A percentile compares a stretch with the other conserved stretches of the same genome.
Evolutionary conservation across 2,888 invertebrate genomes (phyloP).

Genomic region (Habroteleia sp.): DNA sequence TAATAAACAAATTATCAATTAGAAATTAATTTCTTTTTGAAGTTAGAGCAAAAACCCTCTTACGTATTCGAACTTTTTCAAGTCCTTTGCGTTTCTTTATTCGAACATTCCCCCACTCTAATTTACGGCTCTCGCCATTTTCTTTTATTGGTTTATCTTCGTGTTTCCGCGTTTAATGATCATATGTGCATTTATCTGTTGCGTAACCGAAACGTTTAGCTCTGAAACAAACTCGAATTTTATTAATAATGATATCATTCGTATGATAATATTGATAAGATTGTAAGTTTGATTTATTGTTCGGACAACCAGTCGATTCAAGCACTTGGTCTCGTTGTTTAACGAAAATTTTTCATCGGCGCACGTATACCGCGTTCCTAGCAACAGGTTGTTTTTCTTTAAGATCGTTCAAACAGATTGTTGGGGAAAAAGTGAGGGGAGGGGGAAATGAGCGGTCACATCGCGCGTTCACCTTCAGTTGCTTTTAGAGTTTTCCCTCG

Average conservation of each 20-base stretch:
- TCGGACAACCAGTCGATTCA: too few relatives aligned
- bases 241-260: constrained; percentile 25
- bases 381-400: constrained; percentile 53
- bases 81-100: too few relatives aligned
- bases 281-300: constrained; percentile 9
- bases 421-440: constrained; percentile 16
- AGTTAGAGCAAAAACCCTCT: too few relatives aligned
- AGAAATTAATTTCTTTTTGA: too few relatives aligned
- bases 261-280: constrained; percentile 24
- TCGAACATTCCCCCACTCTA: too few relatives aligned
- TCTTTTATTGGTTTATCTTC: constrained; percentile 14
- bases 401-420: constrained; percentile 17
- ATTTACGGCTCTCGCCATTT: constrained; percentile 3
- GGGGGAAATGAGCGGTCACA: constrained; percentile 49
- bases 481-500: constrained; percentile 61
- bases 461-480: constrained; percentile 57
- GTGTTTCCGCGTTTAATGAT: constrained; percentile 22
- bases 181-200: constrained; percentile 33
- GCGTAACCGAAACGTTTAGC: constrained; percentile 21
- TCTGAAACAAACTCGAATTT: constrained; percentile 21
- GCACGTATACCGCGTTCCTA: constrained; percentile 8
- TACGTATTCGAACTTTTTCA: too few relatives aligned
- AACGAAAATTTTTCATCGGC: too few relatives aligned
- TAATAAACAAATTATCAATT: too few relatives aligned
- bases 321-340: too few relatives aligned